phyloP scores from a whole-genome alignment of 2,797 vertebrate genomes.

The Sebastes cheni region DNA sequence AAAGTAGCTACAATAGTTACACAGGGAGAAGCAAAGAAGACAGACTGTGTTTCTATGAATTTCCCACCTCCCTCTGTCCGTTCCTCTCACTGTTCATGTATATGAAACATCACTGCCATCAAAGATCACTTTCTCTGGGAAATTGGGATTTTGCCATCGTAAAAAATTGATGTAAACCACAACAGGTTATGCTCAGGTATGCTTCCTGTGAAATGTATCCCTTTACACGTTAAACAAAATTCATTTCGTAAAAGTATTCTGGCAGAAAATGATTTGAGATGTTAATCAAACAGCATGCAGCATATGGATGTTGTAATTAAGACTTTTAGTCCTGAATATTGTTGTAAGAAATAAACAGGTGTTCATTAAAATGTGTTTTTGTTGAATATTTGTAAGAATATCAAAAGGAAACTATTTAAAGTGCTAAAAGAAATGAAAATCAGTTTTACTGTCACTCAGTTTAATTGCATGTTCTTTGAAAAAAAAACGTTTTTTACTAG shows the following conservation, averaged over 20 bases:
- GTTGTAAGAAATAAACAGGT: background rate
- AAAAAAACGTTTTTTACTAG: background rate
- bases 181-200: background rate
- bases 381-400: background rate
- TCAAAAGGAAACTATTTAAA: background rate
- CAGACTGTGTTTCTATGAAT: slow-evolving; percentile 8
- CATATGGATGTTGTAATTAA: background rate
- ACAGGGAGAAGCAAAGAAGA: background rate
- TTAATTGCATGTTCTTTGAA: background rate
- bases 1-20: slow-evolving; percentile 4
- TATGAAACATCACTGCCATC: background rate
- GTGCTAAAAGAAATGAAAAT: background rate
- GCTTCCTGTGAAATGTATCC: background rate
- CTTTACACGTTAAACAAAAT: background rate
- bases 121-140: background rate
- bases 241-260: background rate
- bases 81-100: background rate
- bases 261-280: background rate
- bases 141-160: background rate
- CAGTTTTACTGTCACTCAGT: background rate
- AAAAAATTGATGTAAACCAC: background rate
- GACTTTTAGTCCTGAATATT: background rate
- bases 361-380: background rate
- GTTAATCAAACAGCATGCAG: background rate
- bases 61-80: background rate